Evolutionary conservation across 64 coral and sea anemone genomes (phyloP).

Genomic region (Montipora capricornis): DNA sequence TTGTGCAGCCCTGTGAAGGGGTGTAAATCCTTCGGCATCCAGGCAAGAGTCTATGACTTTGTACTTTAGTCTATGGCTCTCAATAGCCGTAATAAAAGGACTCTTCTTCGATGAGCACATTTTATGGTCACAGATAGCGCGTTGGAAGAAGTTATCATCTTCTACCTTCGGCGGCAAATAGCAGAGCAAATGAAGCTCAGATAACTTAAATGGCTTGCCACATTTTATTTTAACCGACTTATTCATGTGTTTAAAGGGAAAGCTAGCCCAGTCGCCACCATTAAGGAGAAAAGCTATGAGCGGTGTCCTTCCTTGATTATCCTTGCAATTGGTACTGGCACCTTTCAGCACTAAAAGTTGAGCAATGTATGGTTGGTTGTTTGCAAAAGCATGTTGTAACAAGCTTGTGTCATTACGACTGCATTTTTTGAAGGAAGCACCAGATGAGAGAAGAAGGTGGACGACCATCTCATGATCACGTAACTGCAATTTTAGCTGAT

Average conservation of each 20-base stretch:
- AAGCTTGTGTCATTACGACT: not conserved
- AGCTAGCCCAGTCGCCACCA: not conserved
- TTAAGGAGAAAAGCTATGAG: not conserved
- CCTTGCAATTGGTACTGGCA: slow-evolving; percentile 15
- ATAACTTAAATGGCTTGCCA: slow-evolving; percentile 3
- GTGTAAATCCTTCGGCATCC: slow-evolving; percentile 61
- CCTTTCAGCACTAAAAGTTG: slow-evolving; percentile 8
- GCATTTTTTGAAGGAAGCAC: not conserved
- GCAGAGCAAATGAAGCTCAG: slow-evolving; percentile 54
- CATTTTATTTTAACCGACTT: slow-evolving; percentile 24
- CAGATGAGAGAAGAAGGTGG: slow-evolving; percentile 15
- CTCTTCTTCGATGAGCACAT: not conserved
- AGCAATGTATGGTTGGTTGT: not conserved
- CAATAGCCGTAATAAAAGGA: not conserved
- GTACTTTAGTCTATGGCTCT: slow-evolving; percentile 9
- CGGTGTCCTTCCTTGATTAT: not conserved
- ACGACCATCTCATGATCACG: not conserved
- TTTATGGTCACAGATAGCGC: not conserved
- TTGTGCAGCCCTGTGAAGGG: slow-evolving; percentile 71
- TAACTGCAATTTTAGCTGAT: not conserved
- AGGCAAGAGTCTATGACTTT: slow-evolving; percentile 36
- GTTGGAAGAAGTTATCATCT: slow-evolving; percentile 29
- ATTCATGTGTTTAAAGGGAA: slow-evolving; percentile 18
- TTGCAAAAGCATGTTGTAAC: slow-evolving; percentile 35
- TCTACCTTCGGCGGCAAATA: not conserved